A percentile compares a stretch with the other conserved stretches of the same genome.
These are phyloP conservation scores for Lytechinus variegatus DNA, from an alignment of 35 echinoderm and acorn worm genomes.

Conservation along the genomic window DNA sequence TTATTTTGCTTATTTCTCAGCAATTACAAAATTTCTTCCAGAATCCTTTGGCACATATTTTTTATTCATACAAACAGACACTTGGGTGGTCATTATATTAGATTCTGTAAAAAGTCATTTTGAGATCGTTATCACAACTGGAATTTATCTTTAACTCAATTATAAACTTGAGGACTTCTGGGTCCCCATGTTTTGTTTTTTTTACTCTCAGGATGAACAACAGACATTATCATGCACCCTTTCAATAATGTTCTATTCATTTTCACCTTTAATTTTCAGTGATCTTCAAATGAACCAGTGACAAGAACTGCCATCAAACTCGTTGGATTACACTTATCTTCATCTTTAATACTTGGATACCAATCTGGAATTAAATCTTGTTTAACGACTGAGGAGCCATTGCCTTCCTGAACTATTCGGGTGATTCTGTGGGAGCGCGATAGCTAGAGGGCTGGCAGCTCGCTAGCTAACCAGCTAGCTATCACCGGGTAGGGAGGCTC, in stretches of 20 bases:
- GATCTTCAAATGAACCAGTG: neutral
- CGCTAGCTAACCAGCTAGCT: neutral
- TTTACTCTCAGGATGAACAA: neutral
- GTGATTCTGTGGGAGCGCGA: neutral
- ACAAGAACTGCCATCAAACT: neutral
- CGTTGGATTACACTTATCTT: neutral
- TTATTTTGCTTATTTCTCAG: no score
- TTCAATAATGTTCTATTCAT: neutral
- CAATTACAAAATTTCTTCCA: no score
- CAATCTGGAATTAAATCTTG: neutral
- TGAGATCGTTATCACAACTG: no score
- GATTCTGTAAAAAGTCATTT: no score
- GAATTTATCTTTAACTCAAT: no score
- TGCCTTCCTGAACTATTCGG: neutral
- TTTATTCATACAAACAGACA: no score
- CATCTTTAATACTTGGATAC: neutral
- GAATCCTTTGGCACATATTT: no score
- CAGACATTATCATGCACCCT: neutral
- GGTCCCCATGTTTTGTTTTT: neutral
- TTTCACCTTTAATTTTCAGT: neutral
- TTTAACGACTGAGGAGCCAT: neutral
- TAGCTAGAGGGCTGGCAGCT: neutral
- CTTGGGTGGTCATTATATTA: no score
- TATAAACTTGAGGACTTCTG: no score
- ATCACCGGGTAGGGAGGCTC: neutral